These are phyloP conservation scores for Tragelaphus imberbis DNA, from an alignment of 2,113 vertebrate species.

Conservation along the genomic window DNA sequence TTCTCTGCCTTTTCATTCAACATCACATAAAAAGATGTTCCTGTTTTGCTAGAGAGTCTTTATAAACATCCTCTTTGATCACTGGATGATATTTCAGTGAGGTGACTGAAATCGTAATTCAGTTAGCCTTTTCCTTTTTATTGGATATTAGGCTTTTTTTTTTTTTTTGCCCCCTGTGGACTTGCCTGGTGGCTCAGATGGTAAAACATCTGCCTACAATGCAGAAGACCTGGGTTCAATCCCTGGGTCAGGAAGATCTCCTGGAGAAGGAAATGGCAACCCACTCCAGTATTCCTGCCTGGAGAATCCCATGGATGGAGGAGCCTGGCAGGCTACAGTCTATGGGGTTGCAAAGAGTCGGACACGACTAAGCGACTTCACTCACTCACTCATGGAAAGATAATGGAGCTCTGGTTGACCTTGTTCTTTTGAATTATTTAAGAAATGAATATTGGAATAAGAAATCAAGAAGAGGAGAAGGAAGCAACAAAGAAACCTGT, in stretches of 20 bases:
- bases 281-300: no score
- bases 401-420: not conserved
- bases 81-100: not conserved
- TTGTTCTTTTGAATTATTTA: constrained; percentile 11
- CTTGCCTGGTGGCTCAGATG: no score
- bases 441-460: not conserved
- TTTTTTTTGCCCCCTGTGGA: no score
- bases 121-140: not conserved
- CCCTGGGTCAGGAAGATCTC: no score
- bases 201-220: no score
- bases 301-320: no score
- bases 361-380: no score
- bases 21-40: not conserved
- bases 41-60: not conserved
- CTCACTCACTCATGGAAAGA: no score
- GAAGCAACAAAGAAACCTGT: not conserved
- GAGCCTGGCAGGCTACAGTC: no score
- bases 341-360: no score
- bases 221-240: no score
- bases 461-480: not conserved
- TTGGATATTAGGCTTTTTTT: not conserved
- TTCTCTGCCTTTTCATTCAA: not conserved
- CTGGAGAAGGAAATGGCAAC: no score
- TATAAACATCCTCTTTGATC: not conserved
- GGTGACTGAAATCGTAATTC: not conserved